Evolutionary conservation across 2,113 vertebrate species (phyloP), one percentile per base, ranked within the genome.

Genomic region (Dicrurus megarhynchus): DNA sequence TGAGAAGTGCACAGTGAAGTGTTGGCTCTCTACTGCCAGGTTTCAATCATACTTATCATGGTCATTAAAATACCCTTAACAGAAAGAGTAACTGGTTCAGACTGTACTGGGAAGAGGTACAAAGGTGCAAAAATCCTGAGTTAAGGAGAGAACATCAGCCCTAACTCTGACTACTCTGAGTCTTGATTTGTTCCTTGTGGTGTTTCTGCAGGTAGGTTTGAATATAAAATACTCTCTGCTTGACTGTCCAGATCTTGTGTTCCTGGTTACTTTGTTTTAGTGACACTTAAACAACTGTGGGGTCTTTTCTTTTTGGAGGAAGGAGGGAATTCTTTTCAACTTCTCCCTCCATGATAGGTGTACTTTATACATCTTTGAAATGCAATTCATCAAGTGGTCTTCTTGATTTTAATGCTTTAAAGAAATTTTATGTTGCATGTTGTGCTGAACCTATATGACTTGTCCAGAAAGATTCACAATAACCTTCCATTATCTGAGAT

Each of bases 121-220:
- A 88, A 80, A 93, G 89, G 79, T 3, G 3, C 47, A 92, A 84
- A 94, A 93, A 22, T 49, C 61, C 68, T 23, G 32, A 92, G 83
- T 96, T 97, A 97, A 97, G 96, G 96, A 97, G 96, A 97, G 96
- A 96, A 96, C 76, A 64, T 96, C 96, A 95, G 95, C 96, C 93
- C 96, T 97, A 97, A 96, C 95, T 96, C 96, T 97, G 95, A 96
- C 92, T 96, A 8, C 59, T 59, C 21, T 75, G 89, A 71, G 64
- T 84, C 92, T 90, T 96, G 52, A 17, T 92, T 88, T 89, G 50
- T 89, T 93, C 60, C 76, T 75, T 84, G 49, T 86, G 90, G 26
- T 89, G 92, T 28, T 73, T 76, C 56, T 95, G 53, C 86, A 97
- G 96, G 96, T 96, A 96, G 92, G 95, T 96, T 92, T 92, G 79